Evolutionary conservation across 2,113 vertebrate species (phyloP).

Genomic region (Tachycineta bicolor): DNA sequence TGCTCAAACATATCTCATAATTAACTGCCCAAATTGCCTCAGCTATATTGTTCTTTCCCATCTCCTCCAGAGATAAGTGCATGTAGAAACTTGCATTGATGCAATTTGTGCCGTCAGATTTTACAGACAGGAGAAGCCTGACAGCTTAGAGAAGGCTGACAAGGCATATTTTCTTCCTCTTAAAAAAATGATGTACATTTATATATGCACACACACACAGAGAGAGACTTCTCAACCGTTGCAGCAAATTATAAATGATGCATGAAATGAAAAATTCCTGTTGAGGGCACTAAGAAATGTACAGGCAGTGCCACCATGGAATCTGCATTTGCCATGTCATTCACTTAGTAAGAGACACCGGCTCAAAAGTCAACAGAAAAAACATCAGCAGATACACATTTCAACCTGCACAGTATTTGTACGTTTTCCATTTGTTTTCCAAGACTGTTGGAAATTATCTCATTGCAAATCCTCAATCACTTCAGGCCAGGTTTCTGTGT

Average conservation of each 20-base stretch:
- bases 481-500: background rate
- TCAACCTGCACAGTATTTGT: background rate
- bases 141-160: background rate
- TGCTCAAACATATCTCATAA: background rate
- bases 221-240: background rate
- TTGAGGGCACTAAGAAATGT: background rate
- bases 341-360: background rate
- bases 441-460: background rate
- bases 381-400: background rate
- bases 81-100: background rate
- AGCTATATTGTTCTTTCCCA: background rate
- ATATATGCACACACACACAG: background rate
- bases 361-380: background rate
- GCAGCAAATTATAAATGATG: constrained; percentile 50
- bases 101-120: background rate
- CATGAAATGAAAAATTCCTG: constrained; percentile 60
- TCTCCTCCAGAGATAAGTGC: background rate
- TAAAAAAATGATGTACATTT: background rate
- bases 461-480: background rate
- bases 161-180: background rate
- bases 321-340: background rate
- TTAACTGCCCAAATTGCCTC: background rate
- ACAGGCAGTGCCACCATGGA: background rate
- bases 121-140: background rate
- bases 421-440: background rate